These are phyloP conservation scores for Drosophila atripex DNA, from an alignment of 2,888 invertebrate genomes.

Conservation along the genomic window DNA sequence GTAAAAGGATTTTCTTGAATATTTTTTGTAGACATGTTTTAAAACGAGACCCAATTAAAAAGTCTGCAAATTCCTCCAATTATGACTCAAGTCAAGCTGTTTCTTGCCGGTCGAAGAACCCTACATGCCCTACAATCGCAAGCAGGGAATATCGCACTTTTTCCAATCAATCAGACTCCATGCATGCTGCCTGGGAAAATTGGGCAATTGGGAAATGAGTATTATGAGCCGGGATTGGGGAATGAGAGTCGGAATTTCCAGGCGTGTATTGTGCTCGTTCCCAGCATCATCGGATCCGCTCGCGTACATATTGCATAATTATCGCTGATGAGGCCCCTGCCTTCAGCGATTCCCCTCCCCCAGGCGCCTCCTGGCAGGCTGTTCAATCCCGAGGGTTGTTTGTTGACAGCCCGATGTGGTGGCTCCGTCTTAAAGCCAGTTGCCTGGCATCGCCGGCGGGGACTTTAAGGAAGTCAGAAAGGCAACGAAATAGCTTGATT, in stretches of 20 bases:
- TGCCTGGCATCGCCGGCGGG: constrained; percentile 52
- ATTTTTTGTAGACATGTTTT: too few species aligned
- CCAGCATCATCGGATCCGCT: constrained; percentile 29
- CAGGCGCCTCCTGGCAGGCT: constrained; percentile 10
- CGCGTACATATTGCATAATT: constrained; percentile 71
- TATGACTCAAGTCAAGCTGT: not conserved
- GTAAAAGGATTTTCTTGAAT: not conserved
- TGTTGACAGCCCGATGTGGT: constrained; percentile 69
- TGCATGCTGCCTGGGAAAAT: constrained; percentile 64
- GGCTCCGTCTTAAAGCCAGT: constrained; percentile 70
- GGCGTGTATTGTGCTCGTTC: constrained; percentile 38
- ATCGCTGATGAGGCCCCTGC: constrained; percentile 56
- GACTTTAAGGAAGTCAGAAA: constrained; percentile 70
- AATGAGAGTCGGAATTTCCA: constrained; percentile 40
- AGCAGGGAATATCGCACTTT: constrained; percentile 20
- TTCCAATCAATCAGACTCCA: constrained; percentile 76
- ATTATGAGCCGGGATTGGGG: constrained; percentile 32
- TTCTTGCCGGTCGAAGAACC: constrained; percentile 2
- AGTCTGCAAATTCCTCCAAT: not conserved
- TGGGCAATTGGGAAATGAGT: constrained; percentile 76
- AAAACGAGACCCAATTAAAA: not conserved
- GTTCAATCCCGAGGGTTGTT: constrained; percentile 58
- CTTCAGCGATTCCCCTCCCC: constrained; percentile 2
- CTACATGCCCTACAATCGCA: not conserved
- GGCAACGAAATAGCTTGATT: constrained; percentile 72